Conservation (phyloP, 2,113 vertebrate species). For the Alces alces region DNA sequence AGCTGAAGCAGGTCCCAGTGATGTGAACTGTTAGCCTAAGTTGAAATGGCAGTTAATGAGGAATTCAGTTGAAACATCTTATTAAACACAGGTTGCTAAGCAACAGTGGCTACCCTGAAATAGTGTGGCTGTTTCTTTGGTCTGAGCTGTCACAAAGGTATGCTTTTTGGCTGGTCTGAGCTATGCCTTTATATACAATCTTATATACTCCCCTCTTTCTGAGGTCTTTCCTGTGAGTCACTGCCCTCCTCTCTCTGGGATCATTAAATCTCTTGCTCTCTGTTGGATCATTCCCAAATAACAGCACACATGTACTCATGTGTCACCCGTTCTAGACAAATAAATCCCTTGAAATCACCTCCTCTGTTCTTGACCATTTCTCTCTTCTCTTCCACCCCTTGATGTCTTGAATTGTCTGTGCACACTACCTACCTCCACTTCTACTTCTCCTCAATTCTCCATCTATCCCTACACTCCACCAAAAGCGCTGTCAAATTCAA, state of each 20-base stretch:
- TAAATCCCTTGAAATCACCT: background rate
- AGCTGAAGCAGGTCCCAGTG: background rate
- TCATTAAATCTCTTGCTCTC: background rate
- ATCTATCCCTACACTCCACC: background rate
- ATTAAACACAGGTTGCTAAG: conserved; percentile 24
- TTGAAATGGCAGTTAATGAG: background rate
- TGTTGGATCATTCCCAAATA: background rate
- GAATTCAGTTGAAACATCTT: conserved; percentile 7
- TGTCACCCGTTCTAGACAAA: background rate
- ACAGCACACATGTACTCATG: background rate
- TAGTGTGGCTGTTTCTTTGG: background rate
- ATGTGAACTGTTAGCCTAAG: background rate
- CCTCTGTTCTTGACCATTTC: background rate
- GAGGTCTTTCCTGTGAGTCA: background rate
- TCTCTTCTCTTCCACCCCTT: background rate
- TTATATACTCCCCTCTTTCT: background rate
- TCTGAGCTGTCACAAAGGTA: background rate
- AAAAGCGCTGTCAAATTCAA: background rate
- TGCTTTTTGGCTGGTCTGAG: background rate
- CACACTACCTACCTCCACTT: background rate
- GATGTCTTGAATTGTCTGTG: background rate
- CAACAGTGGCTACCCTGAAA: background rate
- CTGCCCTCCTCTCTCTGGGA: background rate
- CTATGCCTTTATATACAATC: background rate
- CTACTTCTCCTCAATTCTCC: background rate